phyloP scores from a whole-genome alignment of 2,113 vertebrate genomes.

The Dolichotis patagonum region DNA sequence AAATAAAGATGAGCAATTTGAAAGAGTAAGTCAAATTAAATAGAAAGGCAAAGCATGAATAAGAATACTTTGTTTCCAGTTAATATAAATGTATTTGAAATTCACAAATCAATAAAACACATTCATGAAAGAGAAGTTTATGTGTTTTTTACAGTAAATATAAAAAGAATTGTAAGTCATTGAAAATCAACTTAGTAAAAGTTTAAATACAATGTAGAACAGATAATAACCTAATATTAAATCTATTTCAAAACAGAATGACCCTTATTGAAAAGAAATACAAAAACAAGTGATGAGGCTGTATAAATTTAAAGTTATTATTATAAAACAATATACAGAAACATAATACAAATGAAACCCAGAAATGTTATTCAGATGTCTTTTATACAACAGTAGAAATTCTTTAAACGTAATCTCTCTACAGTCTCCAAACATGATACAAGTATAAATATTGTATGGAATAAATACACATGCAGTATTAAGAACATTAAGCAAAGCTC shows the following conservation, averaged over 20 bases:
- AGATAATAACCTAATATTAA: neutral
- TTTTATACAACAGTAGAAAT: neutral
- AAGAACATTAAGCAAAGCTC: neutral
- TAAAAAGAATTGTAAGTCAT: neutral
- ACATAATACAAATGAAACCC: neutral
- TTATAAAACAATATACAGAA: neutral
- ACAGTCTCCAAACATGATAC: neutral
- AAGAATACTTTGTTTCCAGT: neutral
- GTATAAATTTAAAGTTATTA: neutral
- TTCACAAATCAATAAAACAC: neutral
- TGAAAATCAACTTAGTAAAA: neutral
- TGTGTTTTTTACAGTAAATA: neutral
- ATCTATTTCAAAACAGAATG: neutral
- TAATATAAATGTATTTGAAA: neutral
- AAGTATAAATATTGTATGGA: neutral
- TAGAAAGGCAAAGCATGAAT: neutral
- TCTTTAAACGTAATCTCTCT: neutral
- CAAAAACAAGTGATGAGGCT: neutral
- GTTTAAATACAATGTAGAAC: neutral
- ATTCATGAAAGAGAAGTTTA: neutral
- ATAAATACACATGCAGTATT: neutral
- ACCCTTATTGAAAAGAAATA: neutral
- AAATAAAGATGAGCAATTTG: neutral
- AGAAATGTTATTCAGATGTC: neutral
- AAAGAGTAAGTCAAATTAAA: neutral